Evolutionary conservation across 2,113 vertebrate genomes (phyloP).

Genomic region (Eublepharis macularius): DNA sequence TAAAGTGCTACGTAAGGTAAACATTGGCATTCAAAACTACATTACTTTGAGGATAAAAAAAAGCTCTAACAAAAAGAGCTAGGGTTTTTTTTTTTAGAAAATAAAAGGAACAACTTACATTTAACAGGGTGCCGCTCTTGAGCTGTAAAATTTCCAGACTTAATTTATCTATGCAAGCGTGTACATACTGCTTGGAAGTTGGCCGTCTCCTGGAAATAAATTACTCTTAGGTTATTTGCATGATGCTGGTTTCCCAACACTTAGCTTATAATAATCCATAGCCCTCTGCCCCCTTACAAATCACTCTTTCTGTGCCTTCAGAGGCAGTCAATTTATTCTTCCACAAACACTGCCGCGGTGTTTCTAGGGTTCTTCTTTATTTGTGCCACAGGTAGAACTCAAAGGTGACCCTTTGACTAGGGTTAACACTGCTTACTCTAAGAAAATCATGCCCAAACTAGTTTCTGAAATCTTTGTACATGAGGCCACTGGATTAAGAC

Average conservation of each 20-base stretch:
- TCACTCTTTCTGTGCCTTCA: constrained; percentile 51
- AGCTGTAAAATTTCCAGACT: constrained; percentile 52
- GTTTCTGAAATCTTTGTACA: not conserved
- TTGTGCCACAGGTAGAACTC: not conserved
- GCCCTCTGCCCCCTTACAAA: constrained; percentile 53
- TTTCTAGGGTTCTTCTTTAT: not conserved
- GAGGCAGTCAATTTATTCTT: constrained; percentile 44
- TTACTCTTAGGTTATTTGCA: constrained; percentile 48
- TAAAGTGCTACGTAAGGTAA: not conserved
- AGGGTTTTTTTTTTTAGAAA: constrained; percentile 8
- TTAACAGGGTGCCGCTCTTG: constrained; percentile 35
- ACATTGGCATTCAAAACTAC: not conserved
- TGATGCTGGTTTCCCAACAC: constrained; percentile 49
- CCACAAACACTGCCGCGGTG: constrained; percentile 31
- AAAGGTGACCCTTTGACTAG: not conserved
- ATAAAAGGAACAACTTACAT: constrained; percentile 58
- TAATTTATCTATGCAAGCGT: constrained; percentile 41
- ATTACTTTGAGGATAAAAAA: not conserved
- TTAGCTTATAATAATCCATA: constrained; percentile 68
- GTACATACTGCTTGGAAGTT: constrained; percentile 46
- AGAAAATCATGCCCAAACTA: not conserved
- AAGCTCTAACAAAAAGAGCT: constrained; percentile 31
- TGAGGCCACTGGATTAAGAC: not conserved
- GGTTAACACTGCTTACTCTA: not conserved
- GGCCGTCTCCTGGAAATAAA: constrained; percentile 52